A percentile compares a stretch with the other conserved stretches of the same genome.
These are phyloP conservation scores for Tokudaia tokunoshimensis DNA, from an alignment of 2,797 vertebrate species.

Conservation along the genomic window DNA sequence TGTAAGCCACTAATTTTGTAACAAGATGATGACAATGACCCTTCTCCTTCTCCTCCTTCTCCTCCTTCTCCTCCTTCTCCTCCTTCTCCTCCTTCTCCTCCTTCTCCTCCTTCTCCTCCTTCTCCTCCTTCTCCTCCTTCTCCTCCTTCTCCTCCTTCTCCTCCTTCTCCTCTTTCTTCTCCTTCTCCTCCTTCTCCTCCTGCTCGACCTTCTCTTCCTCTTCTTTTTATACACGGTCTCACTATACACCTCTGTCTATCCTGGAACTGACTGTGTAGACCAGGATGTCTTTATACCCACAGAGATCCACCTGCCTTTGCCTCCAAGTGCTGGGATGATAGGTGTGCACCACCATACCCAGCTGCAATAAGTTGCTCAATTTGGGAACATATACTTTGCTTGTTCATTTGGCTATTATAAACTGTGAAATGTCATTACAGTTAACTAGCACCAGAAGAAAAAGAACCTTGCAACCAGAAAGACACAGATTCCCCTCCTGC, in stretches of 20 bases:
- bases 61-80: not conserved
- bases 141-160: not conserved
- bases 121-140: not conserved
- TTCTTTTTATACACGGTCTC: not conserved
- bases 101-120: not conserved
- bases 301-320: not conserved
- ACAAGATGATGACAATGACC: not conserved
- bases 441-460: not conserved
- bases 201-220: not conserved
- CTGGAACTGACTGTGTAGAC: not conserved
- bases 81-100: not conserved
- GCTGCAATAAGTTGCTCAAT: not conserved
- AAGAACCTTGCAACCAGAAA: not conserved
- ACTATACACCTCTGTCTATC: not conserved
- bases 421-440: not conserved
- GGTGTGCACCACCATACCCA: not conserved
- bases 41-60: not conserved
- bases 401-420: not conserved
- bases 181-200: not conserved
- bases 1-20: not conserved
- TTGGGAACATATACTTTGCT: not conserved
- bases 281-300: not conserved
- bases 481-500: not conserved
- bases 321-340: not conserved
- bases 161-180: not conserved